Conservation (phyloP, 2,888 invertebrate species). For the Perithous albicinctus region DNA sequence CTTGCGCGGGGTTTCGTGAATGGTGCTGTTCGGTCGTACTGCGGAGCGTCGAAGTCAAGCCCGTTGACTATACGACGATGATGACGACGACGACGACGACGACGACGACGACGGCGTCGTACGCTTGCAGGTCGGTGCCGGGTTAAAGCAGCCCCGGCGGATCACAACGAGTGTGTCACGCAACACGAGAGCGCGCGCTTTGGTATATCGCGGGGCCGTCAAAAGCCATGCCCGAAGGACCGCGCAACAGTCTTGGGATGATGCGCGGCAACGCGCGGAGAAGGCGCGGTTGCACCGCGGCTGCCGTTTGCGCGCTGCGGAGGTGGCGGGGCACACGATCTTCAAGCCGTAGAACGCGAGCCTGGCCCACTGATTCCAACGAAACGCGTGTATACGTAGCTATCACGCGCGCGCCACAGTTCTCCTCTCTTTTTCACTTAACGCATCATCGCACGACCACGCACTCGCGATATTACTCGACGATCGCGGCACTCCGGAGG, state of each 20-base stretch:
- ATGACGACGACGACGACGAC: constrained; percentile 4
- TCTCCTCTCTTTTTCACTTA: constrained; percentile 43
- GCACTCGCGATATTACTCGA: constrained; percentile 3
- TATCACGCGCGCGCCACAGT: constrained; percentile 63
- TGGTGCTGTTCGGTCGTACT: background rate
- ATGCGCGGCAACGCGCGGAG: constrained; percentile 56
- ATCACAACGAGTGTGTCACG: constrained; percentile 38
- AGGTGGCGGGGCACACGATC: constrained; percentile 39
- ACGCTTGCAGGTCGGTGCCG: too few relatives aligned
- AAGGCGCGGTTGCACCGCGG: constrained; percentile 43
- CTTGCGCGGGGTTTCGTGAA: constrained; percentile 71
- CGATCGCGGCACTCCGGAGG: constrained; percentile 10
- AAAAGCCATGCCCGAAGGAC: constrained; percentile 49
- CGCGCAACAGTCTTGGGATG: constrained; percentile 69
- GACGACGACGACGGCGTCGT: background rate
- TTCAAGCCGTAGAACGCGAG: constrained; percentile 69
- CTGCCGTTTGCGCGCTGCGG: too few relatives aligned
- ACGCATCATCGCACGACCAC: background rate
- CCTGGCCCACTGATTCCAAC: constrained; percentile 76
- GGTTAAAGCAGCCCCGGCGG: constrained; percentile 18
- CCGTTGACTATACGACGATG: too few relatives aligned
- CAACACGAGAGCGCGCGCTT: constrained; percentile 50
- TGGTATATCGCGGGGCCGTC: constrained; percentile 26
- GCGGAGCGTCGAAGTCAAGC: too few relatives aligned
- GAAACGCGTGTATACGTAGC: background rate